Evolutionary conservation across 1,140 invertebrate species (phyloP), one percentile per base, ranked within the genome.

Genomic region (Trialeurodes vaporariorum): DNA sequence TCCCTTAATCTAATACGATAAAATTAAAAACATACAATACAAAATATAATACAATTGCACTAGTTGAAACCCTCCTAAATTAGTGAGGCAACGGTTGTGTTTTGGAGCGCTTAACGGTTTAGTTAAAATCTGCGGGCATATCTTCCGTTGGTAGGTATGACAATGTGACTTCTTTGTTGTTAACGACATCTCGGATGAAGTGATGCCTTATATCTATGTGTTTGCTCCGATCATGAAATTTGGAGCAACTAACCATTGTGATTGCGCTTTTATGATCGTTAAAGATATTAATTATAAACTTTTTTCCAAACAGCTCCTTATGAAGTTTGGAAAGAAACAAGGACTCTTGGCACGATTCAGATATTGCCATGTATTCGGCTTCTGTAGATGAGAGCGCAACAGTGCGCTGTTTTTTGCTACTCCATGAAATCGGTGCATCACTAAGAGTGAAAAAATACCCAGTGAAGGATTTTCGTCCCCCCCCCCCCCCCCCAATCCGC

Each of bases 321-420:
- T 70, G 62, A 26, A 74, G 60, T n/a, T 27, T 63, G 21, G 27
- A 23, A 23, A 73, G 62, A 62, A 63, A 73, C 17, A 70, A 11
- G 27, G 64, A 66, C 69, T 66, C 67, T 66, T 75, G 73, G 0
- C 67, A 25, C 1, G 72, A 73, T 22, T 75, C 72, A 2, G 72
- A 70, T n/a, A 70, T 23, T 22, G 73, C 65, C 63, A 77, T 68
- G 65, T 71, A 77, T 59, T 76, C 74, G n/a, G 74, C 70, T 64
- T 76, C 75, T 12, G 66, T 70, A 24, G 68, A 73, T 2, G 71
- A 76, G 21, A 74, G n/a, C 23, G 73, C 73, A 25, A 72, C 69
- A n/a, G 69, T 72, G 2, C 21, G 49, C 17, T 49, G 34, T 17
- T 49, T 49, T 49, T 17, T 49, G 17, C 34, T 9, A 9, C 17